These are phyloP conservation scores for Epistrophe eligans DNA, from an alignment of 2,888 invertebrate species.

Conservation along the genomic window DNA sequence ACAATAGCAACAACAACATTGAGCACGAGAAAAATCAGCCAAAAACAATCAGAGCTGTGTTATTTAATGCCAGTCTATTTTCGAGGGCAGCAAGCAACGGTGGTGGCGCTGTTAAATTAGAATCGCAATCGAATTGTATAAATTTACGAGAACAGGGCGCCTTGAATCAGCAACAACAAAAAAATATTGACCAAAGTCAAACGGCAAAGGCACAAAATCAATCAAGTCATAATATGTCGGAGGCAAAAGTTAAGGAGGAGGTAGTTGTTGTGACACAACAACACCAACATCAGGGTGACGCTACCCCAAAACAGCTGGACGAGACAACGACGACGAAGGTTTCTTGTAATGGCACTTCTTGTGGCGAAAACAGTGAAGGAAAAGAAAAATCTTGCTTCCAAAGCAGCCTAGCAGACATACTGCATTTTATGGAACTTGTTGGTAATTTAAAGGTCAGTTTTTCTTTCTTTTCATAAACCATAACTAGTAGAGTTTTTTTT, in stretches of 20 bases:
- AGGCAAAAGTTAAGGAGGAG: conserved; percentile 10
- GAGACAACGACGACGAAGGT: conserved; percentile 4
- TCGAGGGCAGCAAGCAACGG: conserved; percentile 63
- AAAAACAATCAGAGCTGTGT: conserved; percentile 76
- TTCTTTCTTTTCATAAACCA: background rate
- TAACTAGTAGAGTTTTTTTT: background rate
- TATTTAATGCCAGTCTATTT: conserved; percentile 72
- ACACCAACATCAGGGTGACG: conserved; percentile 25
- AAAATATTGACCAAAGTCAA: conserved; percentile 23
- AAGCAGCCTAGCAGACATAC: conserved; percentile 81
- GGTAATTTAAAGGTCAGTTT: conserved; percentile 88
- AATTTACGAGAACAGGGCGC: conserved; percentile 55
- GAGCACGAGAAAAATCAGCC: conserved; percentile 62
- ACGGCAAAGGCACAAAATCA: background rate
- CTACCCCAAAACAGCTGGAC: conserved; percentile 14
- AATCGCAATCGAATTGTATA: conserved; percentile 37
- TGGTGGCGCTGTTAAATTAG: conserved; percentile 33
- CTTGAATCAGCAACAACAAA: conserved; percentile 23
- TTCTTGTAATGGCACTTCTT: conserved; percentile 58
- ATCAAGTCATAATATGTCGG: conserved; percentile 12
- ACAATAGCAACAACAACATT: conserved; percentile 22
- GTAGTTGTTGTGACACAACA: background rate
- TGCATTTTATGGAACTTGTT: conserved; percentile 89
- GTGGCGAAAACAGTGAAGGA: conserved; percentile 39
- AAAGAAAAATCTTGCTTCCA: conserved; percentile 80